Base-by-base conservation (phyloP, 2,888 invertebrate genomes). In the Tenthredo notha region DNA sequence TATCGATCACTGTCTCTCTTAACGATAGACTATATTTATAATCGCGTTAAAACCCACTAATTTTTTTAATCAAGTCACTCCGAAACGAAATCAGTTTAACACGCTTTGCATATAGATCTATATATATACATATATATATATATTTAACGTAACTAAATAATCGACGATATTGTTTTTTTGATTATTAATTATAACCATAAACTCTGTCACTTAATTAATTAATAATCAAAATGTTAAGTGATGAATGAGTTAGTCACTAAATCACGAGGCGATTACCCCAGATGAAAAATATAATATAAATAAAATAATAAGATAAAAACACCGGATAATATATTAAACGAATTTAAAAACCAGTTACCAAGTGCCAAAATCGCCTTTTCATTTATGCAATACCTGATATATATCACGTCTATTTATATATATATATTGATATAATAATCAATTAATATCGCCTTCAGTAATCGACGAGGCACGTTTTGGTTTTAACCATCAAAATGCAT, bases 381-480 rank as follows among this genome's bases (percentile, higher is more conserved):
- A 54, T 54, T 54, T 54, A 54, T 54, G n/a, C 54, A 54, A 54
- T 54, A 54, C 1, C 54, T 54, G n/a, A n/a, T n/a, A 29, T 33
- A 33, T n/a, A 67, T 25, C 67, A 50, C 54, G 29, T 9, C 77
- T 43, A 4, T 78, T 12, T 2, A n/a, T 2, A 29, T n/a, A 4
- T 78, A n/a, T 2, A n/a, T 2, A 29, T n/a, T 25, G 15, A 54
- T 78, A n/a, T 37, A 58, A 47, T 40, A 74, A 21, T 47, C 25
- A 74, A 21, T 47, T 43, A 74, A 9, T n/a, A 25, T 21, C 47
- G 40, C 21, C 40, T 21, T 47, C n/a, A 47, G 25, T 72, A 25
- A 47, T 75, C 25, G 47, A 40, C 70, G 70, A 70, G 70, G 70
- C 70, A 70, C 70, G 70, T 70, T 70, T 70, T 18, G 18, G 33